Evolutionary conservation across 2,888 invertebrate genomes (phyloP), one percentile per base, ranked within the genome.

Genomic region (Anthophora plumipes): DNA sequence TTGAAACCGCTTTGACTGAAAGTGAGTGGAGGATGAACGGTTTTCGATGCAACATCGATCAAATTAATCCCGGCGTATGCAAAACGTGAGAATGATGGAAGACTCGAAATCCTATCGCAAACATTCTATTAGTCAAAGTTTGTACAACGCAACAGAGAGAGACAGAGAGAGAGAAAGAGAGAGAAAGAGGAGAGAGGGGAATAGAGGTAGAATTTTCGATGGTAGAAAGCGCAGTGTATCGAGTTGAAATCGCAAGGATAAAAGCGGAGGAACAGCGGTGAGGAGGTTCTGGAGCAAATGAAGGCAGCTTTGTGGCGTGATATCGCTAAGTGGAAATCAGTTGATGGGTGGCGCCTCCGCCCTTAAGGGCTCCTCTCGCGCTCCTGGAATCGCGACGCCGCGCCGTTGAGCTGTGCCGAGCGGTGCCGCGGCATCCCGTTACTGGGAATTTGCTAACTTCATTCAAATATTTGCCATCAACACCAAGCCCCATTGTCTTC

Each of bases 281-380:
- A 39, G 60, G 7, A 64, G 22, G 25, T 31, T 59, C 46, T 64
- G 82, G 31, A 31, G 81, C 85, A 91, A 90, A 92, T 92, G 92
- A 92, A 92, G 91, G 92, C 90, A 88, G 91, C 92, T 90, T 92
- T 92, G 92, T 92, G 80, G 86, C 85, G 85, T 87, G 91, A 90
- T 92, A 92, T 92, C 92, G 89, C 90, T 92, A 91, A 92, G 92
- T 89, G 90, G 92, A 92, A 92, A 92, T 92, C 92, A 91, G 92
- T 90, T 86, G 88, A 87, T 91, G 90, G 90, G 89, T 91, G 92
- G 92, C 92, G 92, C 92, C 92, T 91, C 84, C 83, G 78, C 85
- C 77, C 76, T 61, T 75, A 66, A 71, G 72, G 78, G 72, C 70
- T 63, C 77, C 78, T 69, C 87, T 74, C 71, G 77, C 83, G 86